A percentile compares a stretch with the other conserved stretches of the same genome.
phyloP scores from a whole-genome alignment of 1,140 invertebrate species.

The Drosophila sulfurigaster region DNA sequence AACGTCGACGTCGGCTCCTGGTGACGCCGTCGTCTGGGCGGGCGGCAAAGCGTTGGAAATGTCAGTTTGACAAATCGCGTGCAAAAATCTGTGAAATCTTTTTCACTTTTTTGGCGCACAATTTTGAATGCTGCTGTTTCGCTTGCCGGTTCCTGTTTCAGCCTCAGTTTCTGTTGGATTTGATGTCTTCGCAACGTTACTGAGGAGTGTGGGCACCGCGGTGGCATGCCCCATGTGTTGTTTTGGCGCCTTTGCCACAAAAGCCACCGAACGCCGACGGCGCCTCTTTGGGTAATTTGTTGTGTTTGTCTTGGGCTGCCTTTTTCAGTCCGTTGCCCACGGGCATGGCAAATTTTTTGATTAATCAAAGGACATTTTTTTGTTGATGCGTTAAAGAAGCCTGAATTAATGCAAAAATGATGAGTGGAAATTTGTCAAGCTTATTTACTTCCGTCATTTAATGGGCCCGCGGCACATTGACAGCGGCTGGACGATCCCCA shows the following conservation, averaged over 20 bases:
- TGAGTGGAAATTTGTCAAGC: slow-evolving; percentile 84
- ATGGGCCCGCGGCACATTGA: slow-evolving; percentile 71
- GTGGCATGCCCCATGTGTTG: slow-evolving; percentile 31
- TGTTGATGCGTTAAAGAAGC: slow-evolving; percentile 74
- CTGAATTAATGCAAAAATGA: slow-evolving; percentile 84
- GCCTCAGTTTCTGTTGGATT: background rate
- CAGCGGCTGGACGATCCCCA: slow-evolving; percentile 30
- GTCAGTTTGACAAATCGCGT: slow-evolving; percentile 83
- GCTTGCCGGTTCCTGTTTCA: background rate
- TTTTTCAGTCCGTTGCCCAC: slow-evolving; percentile 39
- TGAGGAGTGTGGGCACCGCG: background rate
- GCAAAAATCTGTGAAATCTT: slow-evolving; percentile 79
- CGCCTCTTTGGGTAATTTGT: slow-evolving; percentile 78
- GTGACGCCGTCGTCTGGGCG: slow-evolving; percentile 49
- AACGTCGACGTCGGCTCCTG: slow-evolving; percentile 3
- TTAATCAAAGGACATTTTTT: slow-evolving; percentile 84
- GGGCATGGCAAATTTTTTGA: slow-evolving; percentile 77
- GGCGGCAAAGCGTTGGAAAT: slow-evolving; percentile 59
- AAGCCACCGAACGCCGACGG: slow-evolving; percentile 56
- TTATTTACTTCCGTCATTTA: slow-evolving; percentile 84
- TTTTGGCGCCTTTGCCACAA: slow-evolving; percentile 66
- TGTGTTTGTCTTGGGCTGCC: slow-evolving; percentile 65
- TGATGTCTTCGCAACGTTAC: too few relatives aligned
- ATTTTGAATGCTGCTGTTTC: slow-evolving; percentile 45
- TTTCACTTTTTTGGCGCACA: slow-evolving; percentile 12